Percentiles rank a stretch among this genome's conserved stretches.
Conservation (phyloP, 2,888 invertebrate genomes). For the Apamea crenata region DNA sequence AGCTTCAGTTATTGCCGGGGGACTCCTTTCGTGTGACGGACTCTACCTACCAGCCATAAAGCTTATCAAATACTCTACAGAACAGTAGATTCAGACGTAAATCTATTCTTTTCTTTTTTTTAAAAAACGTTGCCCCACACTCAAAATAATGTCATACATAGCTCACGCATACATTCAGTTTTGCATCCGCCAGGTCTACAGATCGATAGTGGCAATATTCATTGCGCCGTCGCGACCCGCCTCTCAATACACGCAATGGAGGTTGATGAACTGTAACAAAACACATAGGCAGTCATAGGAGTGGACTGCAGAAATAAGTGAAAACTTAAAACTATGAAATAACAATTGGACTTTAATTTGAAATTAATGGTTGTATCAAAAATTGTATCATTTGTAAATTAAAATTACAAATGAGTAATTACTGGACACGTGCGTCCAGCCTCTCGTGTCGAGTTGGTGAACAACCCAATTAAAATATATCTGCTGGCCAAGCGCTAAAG, state of each 20-base stretch:
- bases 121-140: too few relatives aligned
- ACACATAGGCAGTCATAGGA: not conserved
- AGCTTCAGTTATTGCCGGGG: not conserved
- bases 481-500: too few relatives aligned
- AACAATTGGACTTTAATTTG: too few relatives aligned
- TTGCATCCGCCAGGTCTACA: not conserved
- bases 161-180: not conserved
- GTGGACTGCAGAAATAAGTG: not conserved
- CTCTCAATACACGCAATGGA: not conserved
- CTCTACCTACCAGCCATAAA: not conserved
- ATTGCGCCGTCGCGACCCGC: not conserved
- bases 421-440: too few relatives aligned
- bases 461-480: too few relatives aligned
- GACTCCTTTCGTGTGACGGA: not conserved
- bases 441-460: too few relatives aligned
- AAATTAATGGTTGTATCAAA: not conserved
- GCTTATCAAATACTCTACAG: not conserved
- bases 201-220: not conserved
- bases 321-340: not conserved
- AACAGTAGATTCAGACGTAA: not conserved
- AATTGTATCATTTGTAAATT: not conserved
- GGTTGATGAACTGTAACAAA: not conserved
- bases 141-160: too few relatives aligned
- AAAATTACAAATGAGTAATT: not conserved
- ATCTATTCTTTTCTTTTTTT: too few relatives aligned